Evolutionary conservation across 2,797 vertebrate genomes (phyloP).

Genomic region (Thripadectes ignobilis): DNA sequence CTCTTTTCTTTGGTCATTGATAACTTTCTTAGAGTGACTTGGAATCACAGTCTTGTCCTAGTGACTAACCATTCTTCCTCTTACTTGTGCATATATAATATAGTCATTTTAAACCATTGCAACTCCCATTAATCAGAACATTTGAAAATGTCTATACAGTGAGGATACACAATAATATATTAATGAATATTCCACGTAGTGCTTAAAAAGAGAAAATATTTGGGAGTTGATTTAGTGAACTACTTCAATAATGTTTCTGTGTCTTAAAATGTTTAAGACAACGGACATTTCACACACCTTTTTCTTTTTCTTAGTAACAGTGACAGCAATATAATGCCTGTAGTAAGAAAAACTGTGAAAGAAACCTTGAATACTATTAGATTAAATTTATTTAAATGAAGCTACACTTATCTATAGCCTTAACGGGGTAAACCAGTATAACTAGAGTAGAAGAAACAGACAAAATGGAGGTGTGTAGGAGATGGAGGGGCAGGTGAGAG

Average conservation of each 20-base stretch:
- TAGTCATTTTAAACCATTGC: neutral
- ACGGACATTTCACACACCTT: neutral
- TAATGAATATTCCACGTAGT: neutral
- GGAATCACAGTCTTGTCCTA: neutral
- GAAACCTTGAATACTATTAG: neutral
- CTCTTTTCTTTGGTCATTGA: neutral
- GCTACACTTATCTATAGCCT: neutral
- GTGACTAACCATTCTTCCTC: neutral
- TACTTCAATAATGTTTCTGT: neutral
- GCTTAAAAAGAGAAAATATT: neutral
- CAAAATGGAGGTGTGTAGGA: neutral
- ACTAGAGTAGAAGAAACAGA: neutral
- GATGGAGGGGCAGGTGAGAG: neutral
- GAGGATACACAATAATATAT: accelerated
- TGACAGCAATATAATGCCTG: neutral
- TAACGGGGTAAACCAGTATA: neutral
- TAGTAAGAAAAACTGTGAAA: neutral
- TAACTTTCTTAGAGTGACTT: neutral
- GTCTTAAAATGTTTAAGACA: neutral
- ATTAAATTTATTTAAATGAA: neutral
- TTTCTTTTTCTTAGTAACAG: neutral
- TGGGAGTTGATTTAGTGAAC: neutral
- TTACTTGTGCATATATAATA: neutral
- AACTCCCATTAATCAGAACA: neutral
- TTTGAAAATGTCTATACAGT: neutral